Percentiles rank a stretch among this genome's conserved stretches.
These are phyloP conservation scores for Macrosiphum euphorbiae DNA, from an alignment of 2,888 invertebrate genomes.

Conservation along the genomic window DNA sequence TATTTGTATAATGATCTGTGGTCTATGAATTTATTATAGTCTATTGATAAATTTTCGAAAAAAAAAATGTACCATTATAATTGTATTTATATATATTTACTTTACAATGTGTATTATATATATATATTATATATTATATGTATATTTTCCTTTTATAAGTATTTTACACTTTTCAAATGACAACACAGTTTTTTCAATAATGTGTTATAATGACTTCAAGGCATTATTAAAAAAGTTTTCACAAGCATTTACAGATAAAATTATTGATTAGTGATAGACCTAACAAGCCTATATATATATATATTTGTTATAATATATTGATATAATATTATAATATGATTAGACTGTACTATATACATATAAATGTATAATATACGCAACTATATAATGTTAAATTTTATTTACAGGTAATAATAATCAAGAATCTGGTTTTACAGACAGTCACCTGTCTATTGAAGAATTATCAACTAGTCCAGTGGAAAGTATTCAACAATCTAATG, in stretches of 20 bases:
- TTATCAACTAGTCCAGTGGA: conserved; percentile 70
- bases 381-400: conserved; percentile 25
- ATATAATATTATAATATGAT: not conserved
- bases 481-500: conserved; percentile 73
- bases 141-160: too few relatives aligned
- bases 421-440: conserved; percentile 69
- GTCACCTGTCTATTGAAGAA: conserved; percentile 65
- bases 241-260: not conserved
- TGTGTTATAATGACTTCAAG: not conserved
- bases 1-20: not conserved
- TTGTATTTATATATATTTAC: too few relatives aligned
- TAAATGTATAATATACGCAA: not conserved
- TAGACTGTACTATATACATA: not conserved
- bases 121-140: too few relatives aligned
- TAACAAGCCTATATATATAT: not conserved
- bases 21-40: not conserved
- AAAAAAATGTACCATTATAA: not conserved
- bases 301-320: not conserved
- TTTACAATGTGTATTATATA: too few relatives aligned
- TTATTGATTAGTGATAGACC: not conserved
- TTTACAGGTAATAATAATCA: conserved; percentile 69
- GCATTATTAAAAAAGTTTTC: not conserved
- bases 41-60: not conserved
- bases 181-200: not conserved
- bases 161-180: too few relatives aligned